phyloP scores from a whole-genome alignment of 2,888 invertebrate genomes.

The Deroplatys truncata region DNA sequence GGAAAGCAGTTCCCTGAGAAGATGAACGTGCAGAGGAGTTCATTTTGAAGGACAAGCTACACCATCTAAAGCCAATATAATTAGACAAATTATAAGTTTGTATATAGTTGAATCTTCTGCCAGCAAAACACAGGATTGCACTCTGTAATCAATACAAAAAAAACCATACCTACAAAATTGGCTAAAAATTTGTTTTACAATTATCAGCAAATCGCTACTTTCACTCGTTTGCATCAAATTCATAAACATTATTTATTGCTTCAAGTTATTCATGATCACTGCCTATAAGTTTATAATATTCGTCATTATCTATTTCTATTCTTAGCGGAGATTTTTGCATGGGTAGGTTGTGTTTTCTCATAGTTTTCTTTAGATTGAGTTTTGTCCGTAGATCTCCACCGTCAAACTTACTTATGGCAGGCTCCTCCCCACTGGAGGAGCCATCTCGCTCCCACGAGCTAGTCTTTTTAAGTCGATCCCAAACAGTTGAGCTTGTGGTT shows the following conservation, averaged over 20 bases:
- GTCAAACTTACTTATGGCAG: slow-evolving; percentile 16
- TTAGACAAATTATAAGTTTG: background rate
- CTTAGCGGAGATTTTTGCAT: slow-evolving; percentile 32
- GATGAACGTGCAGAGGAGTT: no score
- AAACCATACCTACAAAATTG: background rate
- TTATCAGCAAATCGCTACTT: background rate
- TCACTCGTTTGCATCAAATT: background rate
- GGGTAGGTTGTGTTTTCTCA: background rate
- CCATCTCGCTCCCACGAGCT: background rate
- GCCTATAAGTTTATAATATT: slow-evolving; percentile 33
- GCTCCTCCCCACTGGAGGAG: slow-evolving; percentile 5
- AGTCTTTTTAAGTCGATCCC: slow-evolving; percentile 8
- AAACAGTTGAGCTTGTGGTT: slow-evolving; percentile 3
- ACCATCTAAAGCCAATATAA: background rate
- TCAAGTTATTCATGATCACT: slow-evolving; percentile 27
- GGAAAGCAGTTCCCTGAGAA: no score
- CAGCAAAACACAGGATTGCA: background rate
- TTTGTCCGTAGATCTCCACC: slow-evolving; percentile 31
- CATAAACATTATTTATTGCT: background rate
- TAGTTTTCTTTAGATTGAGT: slow-evolving; percentile 29
- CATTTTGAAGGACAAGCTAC: background rate
- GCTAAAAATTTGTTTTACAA: background rate
- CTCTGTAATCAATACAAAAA: background rate
- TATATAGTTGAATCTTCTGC: background rate
- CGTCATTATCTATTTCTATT: slow-evolving; percentile 37